Base-by-base conservation (phyloP, 1,140 invertebrate genomes). In the Bicyclus anynana region DNA sequence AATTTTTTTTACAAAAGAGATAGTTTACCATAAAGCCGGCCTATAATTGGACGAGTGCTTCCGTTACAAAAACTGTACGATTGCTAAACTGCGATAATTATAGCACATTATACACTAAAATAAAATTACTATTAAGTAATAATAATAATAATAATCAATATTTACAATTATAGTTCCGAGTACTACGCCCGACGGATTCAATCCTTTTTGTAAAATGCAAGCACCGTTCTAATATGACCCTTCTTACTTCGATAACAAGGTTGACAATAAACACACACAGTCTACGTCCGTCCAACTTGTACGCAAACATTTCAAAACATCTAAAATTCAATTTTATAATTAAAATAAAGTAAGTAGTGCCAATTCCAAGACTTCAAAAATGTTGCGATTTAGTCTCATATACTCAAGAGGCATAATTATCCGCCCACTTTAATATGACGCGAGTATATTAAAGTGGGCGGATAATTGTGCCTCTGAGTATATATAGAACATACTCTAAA, bases 61-160 rank as follows among this genome's bases (percentile, higher is more conserved):
- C n/a, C 10, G 29, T 33, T 33, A 33, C n/a, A 7, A 4, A 12
- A 33, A 12, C 29, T 33, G 12, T 33, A 33, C 29, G 29, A 3
- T 33, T 33, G 29, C 29, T n/a, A 33, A 33, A 1, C 29, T 33
- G 12, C 12, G 29, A 12, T 33, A 7, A 29, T 79, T 84, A 83
- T 82, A 85, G 84, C 84, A 86, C 84, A 79, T 83, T 73, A 81
- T 68, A 79, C 69, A 81, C 84, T 87, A 87, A 81, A 81, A 83
- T 83, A 83, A 84, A 77, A 82, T 84, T 81, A 85, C 76, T 80
- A 85, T 84, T 78, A 85, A 77, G 84, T 87, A 85, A 83, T 82
- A 77, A 84, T 87, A 85, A 83, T 82, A 77, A 84, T 84, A 84
- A 77, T 82, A 77, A 84, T 81, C 72, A 80, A 84, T 87, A 87